Conservation (phyloP, 2,888 invertebrate species). For the Lycocerus yunnanus region DNA sequence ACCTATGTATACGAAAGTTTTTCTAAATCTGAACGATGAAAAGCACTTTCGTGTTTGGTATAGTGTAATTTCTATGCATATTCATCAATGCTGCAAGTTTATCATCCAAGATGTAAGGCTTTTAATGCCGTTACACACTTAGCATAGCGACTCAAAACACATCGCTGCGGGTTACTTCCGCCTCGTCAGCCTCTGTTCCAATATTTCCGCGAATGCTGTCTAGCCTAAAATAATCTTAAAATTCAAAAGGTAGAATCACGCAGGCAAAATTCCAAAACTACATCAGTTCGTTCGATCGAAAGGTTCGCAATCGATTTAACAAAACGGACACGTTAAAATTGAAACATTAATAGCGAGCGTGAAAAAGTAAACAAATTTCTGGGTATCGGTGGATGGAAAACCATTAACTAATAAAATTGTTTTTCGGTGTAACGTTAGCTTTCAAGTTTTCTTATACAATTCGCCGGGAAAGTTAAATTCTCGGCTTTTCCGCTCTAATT, state of each 20-base stretch:
- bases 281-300: background rate
- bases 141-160: slow-evolving; percentile 30
- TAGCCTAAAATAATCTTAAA: slow-evolving; percentile 48
- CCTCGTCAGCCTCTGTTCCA: slow-evolving; percentile 54
- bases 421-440: slow-evolving; percentile 17
- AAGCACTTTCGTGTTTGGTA: background rate
- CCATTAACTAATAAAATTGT: slow-evolving; percentile 2
- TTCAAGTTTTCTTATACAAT: slow-evolving; percentile 24
- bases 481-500: slow-evolving; percentile 35
- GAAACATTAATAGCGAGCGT: background rate
- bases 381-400: background rate
- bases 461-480: slow-evolving; percentile 28
- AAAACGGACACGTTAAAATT: background rate
- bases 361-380: background rate
- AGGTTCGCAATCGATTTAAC: background rate
- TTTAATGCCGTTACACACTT: slow-evolving; percentile 32
- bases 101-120: slow-evolving; percentile 20
- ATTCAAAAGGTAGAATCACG: slow-evolving; percentile 30
- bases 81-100: background rate
- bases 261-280: slow-evolving; percentile 9
- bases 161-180: slow-evolving; percentile 53
- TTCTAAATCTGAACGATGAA: background rate
- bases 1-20: too few relatives aligned
- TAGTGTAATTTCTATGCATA: background rate
- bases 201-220: slow-evolving; percentile 54